Percentiles rank a stretch among this genome's conserved stretches.
Conservation (phyloP, 2,113 vertebrate genomes). For the Lagopus muta region DNA sequence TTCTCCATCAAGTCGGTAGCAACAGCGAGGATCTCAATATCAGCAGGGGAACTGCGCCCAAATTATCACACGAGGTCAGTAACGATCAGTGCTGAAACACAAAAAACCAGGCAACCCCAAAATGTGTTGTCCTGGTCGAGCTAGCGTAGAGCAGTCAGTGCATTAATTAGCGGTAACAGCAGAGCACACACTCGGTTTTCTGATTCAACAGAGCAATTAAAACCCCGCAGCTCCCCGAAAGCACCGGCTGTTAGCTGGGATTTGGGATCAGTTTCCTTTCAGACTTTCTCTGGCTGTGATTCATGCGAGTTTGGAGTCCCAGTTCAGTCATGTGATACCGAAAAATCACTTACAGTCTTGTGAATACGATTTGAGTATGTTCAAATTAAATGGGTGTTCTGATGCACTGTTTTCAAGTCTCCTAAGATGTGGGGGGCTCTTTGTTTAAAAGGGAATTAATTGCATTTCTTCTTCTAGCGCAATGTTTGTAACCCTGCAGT, state of each 20-base stretch:
- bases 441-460: background rate
- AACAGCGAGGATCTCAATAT: background rate
- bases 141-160: background rate
- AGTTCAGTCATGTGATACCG: background rate
- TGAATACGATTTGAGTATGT: background rate
- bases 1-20: background rate
- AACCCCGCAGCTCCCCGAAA: background rate
- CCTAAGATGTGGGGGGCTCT: background rate
- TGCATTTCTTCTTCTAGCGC: background rate
- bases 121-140: slow-evolving; percentile 18
- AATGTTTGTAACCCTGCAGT: accelerated
- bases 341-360: background rate
- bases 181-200: background rate
- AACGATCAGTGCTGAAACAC: background rate
- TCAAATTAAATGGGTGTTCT: background rate
- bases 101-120: background rate
- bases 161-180: slow-evolving; percentile 11
- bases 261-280: background rate
- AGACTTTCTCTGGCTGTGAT: background rate
- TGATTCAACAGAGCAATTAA: background rate
- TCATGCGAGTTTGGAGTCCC: accelerated
- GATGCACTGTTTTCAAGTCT: background rate
- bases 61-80: background rate
- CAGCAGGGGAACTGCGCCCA: background rate
- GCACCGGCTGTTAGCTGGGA: slow-evolving; percentile 13